Conservation (phyloP, 1,140 invertebrate species). For the Epicauta chinensis region DNA sequence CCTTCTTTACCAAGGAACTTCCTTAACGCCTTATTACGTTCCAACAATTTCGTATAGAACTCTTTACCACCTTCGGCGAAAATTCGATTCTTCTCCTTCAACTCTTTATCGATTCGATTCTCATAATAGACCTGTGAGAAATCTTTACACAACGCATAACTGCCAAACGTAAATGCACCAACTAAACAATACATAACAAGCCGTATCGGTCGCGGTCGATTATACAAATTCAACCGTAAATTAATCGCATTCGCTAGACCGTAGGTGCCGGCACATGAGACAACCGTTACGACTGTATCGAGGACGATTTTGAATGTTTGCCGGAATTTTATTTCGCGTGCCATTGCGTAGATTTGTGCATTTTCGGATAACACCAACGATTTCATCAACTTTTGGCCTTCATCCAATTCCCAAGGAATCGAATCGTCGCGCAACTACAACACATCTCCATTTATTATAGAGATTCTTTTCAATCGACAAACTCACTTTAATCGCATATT, state of each 20-base stretch:
- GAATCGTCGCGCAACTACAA: conserved; percentile 50
- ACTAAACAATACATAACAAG: conserved; percentile 51
- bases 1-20: conserved; percentile 54
- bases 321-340: conserved; percentile 58
- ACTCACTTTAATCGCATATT: conserved; percentile 46
- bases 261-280: conserved; percentile 45
- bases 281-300: conserved; percentile 46
- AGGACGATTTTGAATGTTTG: conserved; percentile 50
- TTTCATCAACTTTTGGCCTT: conserved; percentile 53
- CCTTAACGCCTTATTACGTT: conserved; percentile 65
- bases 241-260: conserved; percentile 45
- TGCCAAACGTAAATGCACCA: conserved; percentile 49
- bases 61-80: conserved; percentile 66
- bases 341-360: conserved; percentile 71
- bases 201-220: conserved; percentile 46
- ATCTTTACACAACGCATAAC: conserved; percentile 61
- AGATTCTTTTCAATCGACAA: not conserved
- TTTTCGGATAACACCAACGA: conserved; percentile 64
- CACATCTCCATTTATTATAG: conserved; percentile 7
- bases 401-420: conserved; percentile 55
- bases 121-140: conserved; percentile 55
- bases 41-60: conserved; percentile 65
- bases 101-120: conserved; percentile 51
- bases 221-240: conserved; percentile 49
- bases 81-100: conserved; percentile 52